Percentiles rank a stretch among this genome's conserved stretches.
Evolutionary conservation across 2,888 invertebrate species (phyloP).

Genomic region (Acrobasis suavella): DNA sequence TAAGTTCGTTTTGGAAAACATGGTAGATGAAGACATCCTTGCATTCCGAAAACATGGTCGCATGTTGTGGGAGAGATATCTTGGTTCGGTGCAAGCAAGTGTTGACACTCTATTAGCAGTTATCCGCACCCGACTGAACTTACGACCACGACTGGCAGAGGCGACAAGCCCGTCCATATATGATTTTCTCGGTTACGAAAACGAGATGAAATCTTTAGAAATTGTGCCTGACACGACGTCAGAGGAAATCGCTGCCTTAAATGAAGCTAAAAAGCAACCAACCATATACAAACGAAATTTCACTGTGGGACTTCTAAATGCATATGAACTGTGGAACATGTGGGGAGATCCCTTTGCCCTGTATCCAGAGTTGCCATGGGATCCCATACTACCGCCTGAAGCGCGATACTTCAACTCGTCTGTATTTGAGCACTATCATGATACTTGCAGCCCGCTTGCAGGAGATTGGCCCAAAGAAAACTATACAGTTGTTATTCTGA

Average conservation of each 20-base stretch:
- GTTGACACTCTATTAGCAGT: conserved; percentile 92
- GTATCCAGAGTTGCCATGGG: conserved; percentile 94
- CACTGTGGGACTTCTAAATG: conserved; percentile 78
- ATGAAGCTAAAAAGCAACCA: no score
- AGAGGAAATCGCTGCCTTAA: conserved; percentile 82
- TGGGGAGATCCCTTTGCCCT: conserved; percentile 95
- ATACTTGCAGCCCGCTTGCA: conserved; percentile 97
- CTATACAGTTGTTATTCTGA: conserved; percentile 98
- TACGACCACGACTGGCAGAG: conserved; percentile 92
- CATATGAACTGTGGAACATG: conserved; percentile 92
- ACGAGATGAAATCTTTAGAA: no score
- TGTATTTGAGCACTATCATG: conserved; percentile 91
- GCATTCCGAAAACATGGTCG: conserved; percentile 93
- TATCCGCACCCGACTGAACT: conserved; percentile 90
- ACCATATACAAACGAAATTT: conserved; percentile 90
- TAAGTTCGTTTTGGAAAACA: conserved; percentile 92
- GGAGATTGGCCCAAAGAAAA: conserved; percentile 98
- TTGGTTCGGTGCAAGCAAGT: conserved; percentile 92
- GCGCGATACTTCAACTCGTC: conserved; percentile 93
- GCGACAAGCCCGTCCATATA: conserved; percentile 90
- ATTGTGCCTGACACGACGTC: no score
- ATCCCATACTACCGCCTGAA: conserved; percentile 94
- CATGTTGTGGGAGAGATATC: conserved; percentile 94
- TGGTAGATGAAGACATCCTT: conserved; percentile 92
- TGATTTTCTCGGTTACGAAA: conserved; percentile 80